A percentile compares a stretch with the other conserved stretches of the same genome.
These are phyloP conservation scores for Melinaea menophilus DNA, from an alignment of 2,888 invertebrate species.

Conservation along the genomic window DNA sequence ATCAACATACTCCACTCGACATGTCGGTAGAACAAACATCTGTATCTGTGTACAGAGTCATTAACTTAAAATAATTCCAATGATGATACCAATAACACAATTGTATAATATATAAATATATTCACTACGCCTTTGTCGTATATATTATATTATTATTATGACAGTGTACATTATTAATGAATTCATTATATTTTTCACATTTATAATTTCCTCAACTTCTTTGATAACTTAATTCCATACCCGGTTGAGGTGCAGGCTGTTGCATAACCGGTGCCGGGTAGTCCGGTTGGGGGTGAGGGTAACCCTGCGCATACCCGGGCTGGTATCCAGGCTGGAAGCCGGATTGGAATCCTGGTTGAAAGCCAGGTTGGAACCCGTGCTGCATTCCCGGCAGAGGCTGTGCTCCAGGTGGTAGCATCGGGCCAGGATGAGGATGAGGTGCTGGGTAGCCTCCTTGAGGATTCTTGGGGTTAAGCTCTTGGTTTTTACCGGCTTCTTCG, in stretches of 20 bases:
- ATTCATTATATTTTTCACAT: no score
- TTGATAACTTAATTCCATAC: constrained; percentile 31
- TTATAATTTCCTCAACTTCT: background rate
- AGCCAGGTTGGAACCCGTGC: constrained; percentile 60
- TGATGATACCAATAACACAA: constrained; percentile 25
- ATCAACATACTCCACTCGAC: constrained; percentile 39
- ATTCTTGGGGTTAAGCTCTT: constrained; percentile 53
- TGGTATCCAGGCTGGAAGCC: constrained; percentile 52
- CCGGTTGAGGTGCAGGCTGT: constrained; percentile 57
- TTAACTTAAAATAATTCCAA: constrained; percentile 48
- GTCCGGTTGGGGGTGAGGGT: constrained; percentile 46
- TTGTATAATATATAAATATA: no score
- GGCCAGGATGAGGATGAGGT: constrained; percentile 40
- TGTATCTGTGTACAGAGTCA: constrained; percentile 59
- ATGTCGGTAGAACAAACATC: constrained; percentile 48
- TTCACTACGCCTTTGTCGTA: no score
- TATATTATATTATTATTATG: no score
- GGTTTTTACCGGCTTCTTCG: constrained; percentile 47
- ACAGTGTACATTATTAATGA: no score
- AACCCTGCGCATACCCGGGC: constrained; percentile 48
- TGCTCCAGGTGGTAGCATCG: constrained; percentile 53
- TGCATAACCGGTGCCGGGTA: constrained; percentile 51
- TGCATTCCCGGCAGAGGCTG: constrained; percentile 65
- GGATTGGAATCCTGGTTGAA: constrained; percentile 56
- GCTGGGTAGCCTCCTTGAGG: constrained; percentile 59